Conservation (phyloP, 2,797 vertebrate species). For the Myoxocephalus aenaeus region DNA sequence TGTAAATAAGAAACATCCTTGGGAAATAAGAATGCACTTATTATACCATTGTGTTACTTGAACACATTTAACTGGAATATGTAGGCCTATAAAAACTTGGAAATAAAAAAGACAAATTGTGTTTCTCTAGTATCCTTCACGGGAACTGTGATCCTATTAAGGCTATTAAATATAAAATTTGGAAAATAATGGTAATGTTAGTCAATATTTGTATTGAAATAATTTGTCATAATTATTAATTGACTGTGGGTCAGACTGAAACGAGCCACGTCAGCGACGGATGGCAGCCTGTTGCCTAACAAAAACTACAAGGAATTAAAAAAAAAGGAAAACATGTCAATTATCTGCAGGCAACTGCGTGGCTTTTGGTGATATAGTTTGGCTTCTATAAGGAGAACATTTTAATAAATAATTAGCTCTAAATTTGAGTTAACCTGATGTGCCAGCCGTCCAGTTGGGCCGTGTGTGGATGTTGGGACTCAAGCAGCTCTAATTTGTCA, state of each 20-base stretch:
- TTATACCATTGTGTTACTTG: not conserved
- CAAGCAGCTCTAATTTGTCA: conserved; percentile 71
- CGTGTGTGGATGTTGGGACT: conserved; percentile 63
- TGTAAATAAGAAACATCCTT: not conserved
- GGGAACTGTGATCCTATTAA: not conserved
- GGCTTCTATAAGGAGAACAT: conserved; percentile 46
- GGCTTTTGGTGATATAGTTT: conserved; percentile 27
- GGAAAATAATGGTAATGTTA: not conserved
- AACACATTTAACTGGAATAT: not conserved
- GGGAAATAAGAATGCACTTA: not conserved
- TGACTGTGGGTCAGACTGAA: not conserved
- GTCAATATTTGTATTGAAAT: not conserved
- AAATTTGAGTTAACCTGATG: conserved; percentile 33
- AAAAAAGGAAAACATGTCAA: not conserved
- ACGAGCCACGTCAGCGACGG: conserved; percentile 46
- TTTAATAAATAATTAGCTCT: conserved; percentile 53
- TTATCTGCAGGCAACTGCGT: conserved; percentile 9
- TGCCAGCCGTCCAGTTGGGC: conserved; percentile 43
- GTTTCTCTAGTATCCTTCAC: not conserved
- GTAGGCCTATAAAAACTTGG: not conserved
- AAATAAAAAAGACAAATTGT: not conserved
- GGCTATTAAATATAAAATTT: not conserved
- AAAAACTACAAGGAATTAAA: conserved; percentile 15
- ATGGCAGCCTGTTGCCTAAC: not conserved
- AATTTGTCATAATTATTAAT: conserved; percentile 7